Percentiles rank a stretch among this genome's conserved stretches.
Conservation (phyloP, 2,888 invertebrate genomes). For the Plemyria rubiginata region DNA sequence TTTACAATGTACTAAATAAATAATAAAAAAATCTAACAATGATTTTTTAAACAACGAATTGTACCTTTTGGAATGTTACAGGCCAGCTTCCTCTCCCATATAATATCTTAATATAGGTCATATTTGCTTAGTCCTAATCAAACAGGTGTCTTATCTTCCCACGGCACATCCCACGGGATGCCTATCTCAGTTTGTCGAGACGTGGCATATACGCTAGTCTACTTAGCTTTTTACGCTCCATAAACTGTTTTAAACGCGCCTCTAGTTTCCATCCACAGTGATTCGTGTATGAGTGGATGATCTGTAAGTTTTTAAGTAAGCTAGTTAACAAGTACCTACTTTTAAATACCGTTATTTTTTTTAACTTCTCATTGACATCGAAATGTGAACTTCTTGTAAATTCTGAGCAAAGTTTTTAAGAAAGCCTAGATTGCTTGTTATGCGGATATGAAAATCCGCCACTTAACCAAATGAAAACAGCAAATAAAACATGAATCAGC, state of each 20-base stretch:
- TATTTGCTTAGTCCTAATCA: conserved; percentile 37
- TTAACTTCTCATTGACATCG: neutral
- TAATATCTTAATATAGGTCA: conserved; percentile 29
- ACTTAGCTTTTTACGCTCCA: conserved; percentile 32
- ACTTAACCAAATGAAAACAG: neutral
- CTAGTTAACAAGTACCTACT: neutral
- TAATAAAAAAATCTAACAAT: no score
- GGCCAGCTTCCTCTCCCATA: conserved; percentile 7
- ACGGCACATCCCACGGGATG: conserved; percentile 33
- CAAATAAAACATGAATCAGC: neutral
- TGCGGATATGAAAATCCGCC: neutral
- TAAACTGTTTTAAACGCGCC: conserved; percentile 25
- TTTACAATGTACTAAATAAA: no score
- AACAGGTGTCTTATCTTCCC: conserved; percentile 37
- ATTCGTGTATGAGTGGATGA: conserved; percentile 24
- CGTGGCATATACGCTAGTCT: conserved; percentile 20
- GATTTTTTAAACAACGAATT: no score
- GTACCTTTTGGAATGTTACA: conserved; percentile 3
- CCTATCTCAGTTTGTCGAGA: conserved; percentile 34
- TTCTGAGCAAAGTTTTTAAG: neutral
- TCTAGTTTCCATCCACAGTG: conserved; percentile 25
- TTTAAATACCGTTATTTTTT: neutral
- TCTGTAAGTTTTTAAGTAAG: conserved; percentile 22
- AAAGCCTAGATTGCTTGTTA: neutral
- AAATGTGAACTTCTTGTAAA: neutral